Evolutionary conservation across 2,888 invertebrate genomes (phyloP), one percentile per base, ranked within the genome.

Genomic region (Dastarcus helophoroides): DNA sequence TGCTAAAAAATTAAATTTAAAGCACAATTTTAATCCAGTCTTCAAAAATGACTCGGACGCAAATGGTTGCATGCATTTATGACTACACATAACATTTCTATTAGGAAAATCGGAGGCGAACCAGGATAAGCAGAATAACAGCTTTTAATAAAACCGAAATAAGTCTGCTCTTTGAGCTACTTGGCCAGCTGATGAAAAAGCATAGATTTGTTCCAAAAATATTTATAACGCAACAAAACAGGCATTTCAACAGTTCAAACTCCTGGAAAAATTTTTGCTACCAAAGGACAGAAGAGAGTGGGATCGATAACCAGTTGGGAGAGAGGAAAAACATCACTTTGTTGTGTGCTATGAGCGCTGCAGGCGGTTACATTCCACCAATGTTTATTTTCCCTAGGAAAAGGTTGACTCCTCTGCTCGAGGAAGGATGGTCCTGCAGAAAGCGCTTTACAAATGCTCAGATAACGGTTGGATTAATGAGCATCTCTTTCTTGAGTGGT

Each of bases 341-440:
- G n/a, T n/a, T n/a, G n/a, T n/a, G n/a, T n/a, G n/a, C n/a, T n/a
- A n/a, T n/a, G n/a, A n/a, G n/a, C n/a, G 31, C 58, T 16, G 56
- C 56, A 22, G 56, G 62, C 6, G 28, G 34, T 8, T 63, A 42
- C 39, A 46, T 64, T 14, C 62, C 63, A 4, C 63, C 62, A 2
- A 60, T 65, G 60, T 62, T 64, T 42, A 62, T 65, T 26, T 65
- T 55, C 33, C 60, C 60, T 1, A 32, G 60, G 13, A 54, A 62
- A 38, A 54, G 57, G 32, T 46, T 60, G 54, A 54, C 52, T 24
- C 53, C 54, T 7, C 35, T 38, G 2, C 46, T 64, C 6, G 51
- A 58, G 37, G n/a, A 47, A 53, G 30, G 57, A 55, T 50, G 61
- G 62, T 9, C 60, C 59, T 38, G 32, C 48, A 37, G 53, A 53